phyloP scores from a whole-genome alignment of 2,113 vertebrate species.

The Desmodus rotundus region DNA sequence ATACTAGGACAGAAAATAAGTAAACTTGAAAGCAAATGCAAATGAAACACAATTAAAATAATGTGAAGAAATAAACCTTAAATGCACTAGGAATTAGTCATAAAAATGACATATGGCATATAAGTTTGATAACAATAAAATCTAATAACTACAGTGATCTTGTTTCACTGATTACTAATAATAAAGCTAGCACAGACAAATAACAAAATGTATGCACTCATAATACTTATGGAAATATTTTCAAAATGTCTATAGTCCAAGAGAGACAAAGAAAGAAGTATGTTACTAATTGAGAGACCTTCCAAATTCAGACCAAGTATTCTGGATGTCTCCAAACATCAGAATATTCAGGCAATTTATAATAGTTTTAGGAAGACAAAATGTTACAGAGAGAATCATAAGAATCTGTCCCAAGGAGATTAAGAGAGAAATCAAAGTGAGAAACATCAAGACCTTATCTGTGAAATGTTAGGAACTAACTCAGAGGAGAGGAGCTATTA shows the following conservation, averaged over 20 bases:
- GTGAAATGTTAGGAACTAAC: constrained; percentile 27
- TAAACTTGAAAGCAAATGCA: neutral
- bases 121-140: neutral
- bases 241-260: constrained; percentile 12
- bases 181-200: neutral
- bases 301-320: constrained; percentile 57
- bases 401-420: constrained; percentile 63
- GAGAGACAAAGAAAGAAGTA: constrained; percentile 33
- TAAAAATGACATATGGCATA: neutral
- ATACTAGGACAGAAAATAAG: neutral
- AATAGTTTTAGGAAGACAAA: constrained; percentile 55
- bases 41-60: neutral
- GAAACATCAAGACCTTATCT: constrained; percentile 51
- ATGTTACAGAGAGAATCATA: constrained; percentile 39
- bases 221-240: constrained; percentile 29
- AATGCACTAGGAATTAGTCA: neutral
- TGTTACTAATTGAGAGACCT: constrained; percentile 61
- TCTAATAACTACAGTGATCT: neutral
- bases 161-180: neutral
- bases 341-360: constrained; percentile 44
- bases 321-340: constrained; percentile 42
- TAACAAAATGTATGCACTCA: neutral
- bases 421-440: constrained; percentile 51
- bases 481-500: neutral
- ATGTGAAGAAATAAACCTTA: neutral